Evolutionary conservation across 2,888 invertebrate genomes (phyloP), one percentile per base, ranked within the genome.

Genomic region (Anthrax anthrax): DNA sequence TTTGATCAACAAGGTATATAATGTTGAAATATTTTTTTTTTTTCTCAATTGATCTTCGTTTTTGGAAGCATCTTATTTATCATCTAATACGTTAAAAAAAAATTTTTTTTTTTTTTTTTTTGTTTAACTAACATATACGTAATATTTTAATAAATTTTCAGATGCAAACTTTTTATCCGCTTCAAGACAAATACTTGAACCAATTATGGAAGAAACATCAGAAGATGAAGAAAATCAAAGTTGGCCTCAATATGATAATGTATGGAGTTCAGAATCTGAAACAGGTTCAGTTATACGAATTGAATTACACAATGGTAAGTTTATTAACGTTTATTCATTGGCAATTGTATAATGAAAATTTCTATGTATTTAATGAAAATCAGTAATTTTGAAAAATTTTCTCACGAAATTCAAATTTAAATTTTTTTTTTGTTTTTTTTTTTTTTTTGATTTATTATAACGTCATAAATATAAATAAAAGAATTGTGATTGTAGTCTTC

Each of bases 191-290:
- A 64, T 67, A 59, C 74, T 88, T 70, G 88, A 89, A 68, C 88
- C 89, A 23, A 89, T 89, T 63, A 76, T 86, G 59, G 89, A 89
- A 69, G 89, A 89, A 69, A 88, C 88, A 17, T 85, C 86, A 55
- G 88, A 89, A 70, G 88, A 89, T 55, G 68, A 69, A 55, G 68
- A 69, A 49, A 61, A 60, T 37, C 60, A 60, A 49, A 61, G 60
- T 34, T 66, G 65, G 65, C 60, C 58, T 39, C 61, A 61, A 37
- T 61, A 58, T 43, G 64, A 65, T 29, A 59, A 60, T 43, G 51
- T 48, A 19, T 68, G 65, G 65, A 73, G 73, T 42, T 73, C 73
- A 9, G 85, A 86, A 67, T 85, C 85, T 38, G 87, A 87, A 62
- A 81, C 84, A 45, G 85, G 84, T 56, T 85, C 84, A 51, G 87